Evolutionary conservation across 2,888 invertebrate genomes (phyloP).

Genomic region (Pristionchus maxplancki): DNA sequence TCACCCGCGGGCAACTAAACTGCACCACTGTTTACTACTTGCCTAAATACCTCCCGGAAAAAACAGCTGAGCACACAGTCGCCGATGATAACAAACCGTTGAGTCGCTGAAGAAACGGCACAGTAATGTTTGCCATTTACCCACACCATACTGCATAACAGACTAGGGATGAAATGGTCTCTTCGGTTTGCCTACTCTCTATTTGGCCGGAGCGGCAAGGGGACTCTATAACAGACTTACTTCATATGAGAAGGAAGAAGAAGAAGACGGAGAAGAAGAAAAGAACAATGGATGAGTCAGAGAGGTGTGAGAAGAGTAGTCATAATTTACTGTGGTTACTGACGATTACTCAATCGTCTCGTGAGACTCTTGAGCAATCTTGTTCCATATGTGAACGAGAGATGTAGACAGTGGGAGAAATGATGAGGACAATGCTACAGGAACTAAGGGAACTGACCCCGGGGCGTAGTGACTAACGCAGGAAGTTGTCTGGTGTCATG

Average conservation of each 20-base stretch:
- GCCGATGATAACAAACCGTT: neutral
- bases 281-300: constrained; percentile 18
- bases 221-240: neutral
- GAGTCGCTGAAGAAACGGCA: no score
- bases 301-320: neutral
- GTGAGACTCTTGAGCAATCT: neutral
- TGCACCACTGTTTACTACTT: constrained; percentile 15
- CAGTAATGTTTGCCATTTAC: neutral
- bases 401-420: neutral
- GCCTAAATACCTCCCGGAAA: neutral
- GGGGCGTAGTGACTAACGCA: neutral
- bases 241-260: neutral
- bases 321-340: neutral
- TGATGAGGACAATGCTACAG: neutral
- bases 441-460: neutral
- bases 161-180: neutral
- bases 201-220: neutral
- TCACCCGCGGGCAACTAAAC: constrained; percentile 3
- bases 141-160: neutral
- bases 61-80: constrained; percentile 20
- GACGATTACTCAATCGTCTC: neutral
- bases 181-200: no score
- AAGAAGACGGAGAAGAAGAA: neutral
- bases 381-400: neutral
- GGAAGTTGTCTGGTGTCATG: neutral